Evolutionary conservation across 2,113 vertebrate genomes (phyloP).

Genomic region (Myrmophylax atrothorax): DNA sequence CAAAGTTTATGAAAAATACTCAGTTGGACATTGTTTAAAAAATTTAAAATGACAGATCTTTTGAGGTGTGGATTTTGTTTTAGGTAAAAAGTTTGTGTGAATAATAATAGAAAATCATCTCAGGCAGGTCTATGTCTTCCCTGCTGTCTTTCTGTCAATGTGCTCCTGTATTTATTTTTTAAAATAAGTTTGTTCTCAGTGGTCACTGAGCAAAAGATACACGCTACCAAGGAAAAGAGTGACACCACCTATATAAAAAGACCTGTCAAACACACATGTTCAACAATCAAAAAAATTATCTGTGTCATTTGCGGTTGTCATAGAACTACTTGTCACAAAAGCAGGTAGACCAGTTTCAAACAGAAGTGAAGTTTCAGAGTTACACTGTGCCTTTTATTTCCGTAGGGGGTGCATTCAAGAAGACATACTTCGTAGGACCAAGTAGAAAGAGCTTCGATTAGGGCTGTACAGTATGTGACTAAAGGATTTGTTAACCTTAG

Average conservation of each 20-base stretch:
- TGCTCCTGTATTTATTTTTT: neutral
- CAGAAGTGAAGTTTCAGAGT: constrained; percentile 9
- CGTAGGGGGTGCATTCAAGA: constrained; percentile 49
- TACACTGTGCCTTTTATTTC: constrained; percentile 47
- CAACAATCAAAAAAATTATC: neutral
- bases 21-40: neutral
- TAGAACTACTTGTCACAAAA: neutral
- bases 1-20: neutral
- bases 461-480: constrained; percentile 26
- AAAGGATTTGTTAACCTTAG: constrained; percentile 60
- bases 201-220: neutral
- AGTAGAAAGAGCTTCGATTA: constrained; percentile 40
- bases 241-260: neutral
- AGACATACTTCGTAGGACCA: neutral
- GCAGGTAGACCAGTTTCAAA: constrained; percentile 38
- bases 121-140: neutral
- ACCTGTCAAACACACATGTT: neutral
- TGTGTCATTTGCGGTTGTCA: neutral
- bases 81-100: neutral
- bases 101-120: neutral
- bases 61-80: neutral
- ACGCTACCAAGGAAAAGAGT: neutral
- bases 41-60: neutral
- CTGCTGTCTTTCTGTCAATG: neutral
- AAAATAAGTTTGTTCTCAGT: neutral